Base-by-base conservation (phyloP, 2,797 vertebrate species). In the Fringilla coelebs region DNA sequence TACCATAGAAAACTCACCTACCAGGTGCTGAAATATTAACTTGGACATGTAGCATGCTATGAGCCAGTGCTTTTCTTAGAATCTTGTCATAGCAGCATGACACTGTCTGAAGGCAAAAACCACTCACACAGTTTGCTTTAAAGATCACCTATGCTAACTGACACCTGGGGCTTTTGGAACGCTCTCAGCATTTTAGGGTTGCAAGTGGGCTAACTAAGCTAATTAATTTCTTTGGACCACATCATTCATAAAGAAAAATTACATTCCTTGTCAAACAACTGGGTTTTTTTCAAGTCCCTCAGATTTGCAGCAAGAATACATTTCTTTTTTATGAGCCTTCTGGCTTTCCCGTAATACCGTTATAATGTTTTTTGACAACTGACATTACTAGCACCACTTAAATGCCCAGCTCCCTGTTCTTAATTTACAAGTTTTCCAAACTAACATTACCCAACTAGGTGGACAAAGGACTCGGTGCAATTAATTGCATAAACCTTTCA, bases 191-290 rank as follows among this genome's bases (percentile, higher is more conserved):
- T 72, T 94, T 91, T 55, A 83, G 45, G 29, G 62, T 66, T 70
- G 40, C n/a, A 88, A 48, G 20, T 38, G 17, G 38, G 48, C 66
- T 90, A 89, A 36, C 36, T 41, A 63, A 83, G 25, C 31, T 80
- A 85, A 95, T 92, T 88, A 89, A 88, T 88, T 94, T 71, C 36
- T 93, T 85, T 72, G 66, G 54, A 85, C n/a, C 31, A 52, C 18
- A 77, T 72, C 3, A 65, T 75, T 85, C 58, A 31, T 48, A 55
- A 71, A 88, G 61, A 79, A 90, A 93, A 92, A 89, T 83, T 0
- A 18, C 34, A 58, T 61, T 74, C 11, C 4, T 72, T 85, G 51
- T 92, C 68, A 68, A 80, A 89, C 22, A 87, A 16, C 15, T 79
- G 24, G 0, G 4, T 22, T 87, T 43, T 91, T 84, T 48, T 91